Evolutionary conservation across 2,113 vertebrate genomes (phyloP), one percentile per base, ranked within the genome.

Genomic region (Gadus chalcogrammus): DNA sequence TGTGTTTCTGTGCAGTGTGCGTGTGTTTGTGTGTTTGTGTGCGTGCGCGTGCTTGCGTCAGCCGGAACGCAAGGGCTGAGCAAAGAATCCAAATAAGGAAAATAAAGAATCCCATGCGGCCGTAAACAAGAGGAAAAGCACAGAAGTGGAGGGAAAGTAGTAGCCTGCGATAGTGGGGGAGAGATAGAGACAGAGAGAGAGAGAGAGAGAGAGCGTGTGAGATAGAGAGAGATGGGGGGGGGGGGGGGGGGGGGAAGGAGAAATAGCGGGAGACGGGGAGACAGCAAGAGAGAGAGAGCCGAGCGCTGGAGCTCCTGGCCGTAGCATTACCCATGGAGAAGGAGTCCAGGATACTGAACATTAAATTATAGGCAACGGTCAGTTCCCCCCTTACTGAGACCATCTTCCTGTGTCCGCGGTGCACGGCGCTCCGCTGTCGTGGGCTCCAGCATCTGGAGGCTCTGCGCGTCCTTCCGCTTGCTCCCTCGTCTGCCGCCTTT

Each of bases 351-450:
- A 92, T 95, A 90, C 91, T 96, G 91, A 93, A 95, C 91, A 93
- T 88, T 91, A 94, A 94, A 93, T 95, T 94, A 95, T 91, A 95
- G 92, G 91, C 87, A 77, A 91, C 90, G 82, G 93, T 93, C 94
- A 92, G 95, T 93, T 94, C 93, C 89, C 92, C 93, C 92, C 92
- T 93, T 92, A 93, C 93, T 92, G 90, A 88, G 86, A 93, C 92
- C 91, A 88, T 91, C 92, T 94, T 93, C 92, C 93, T 87, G 86
- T 83, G 82, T 82, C 90, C 87, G 88, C 75, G 72, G 91, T 91
- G 94, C 94, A 91, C 93, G 91, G 82, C 86, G 81, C 68, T 91
- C 63, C 56, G 87, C 73, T 85, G 90, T 86, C 86, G 82, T 85
- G 89, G 89, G 85, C 88, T 91, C 88, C 88, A 84, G 90, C 90